Evolutionary conservation across 2,797 vertebrate species (phyloP).

Genomic region (Sorex maritimensis): DNA sequence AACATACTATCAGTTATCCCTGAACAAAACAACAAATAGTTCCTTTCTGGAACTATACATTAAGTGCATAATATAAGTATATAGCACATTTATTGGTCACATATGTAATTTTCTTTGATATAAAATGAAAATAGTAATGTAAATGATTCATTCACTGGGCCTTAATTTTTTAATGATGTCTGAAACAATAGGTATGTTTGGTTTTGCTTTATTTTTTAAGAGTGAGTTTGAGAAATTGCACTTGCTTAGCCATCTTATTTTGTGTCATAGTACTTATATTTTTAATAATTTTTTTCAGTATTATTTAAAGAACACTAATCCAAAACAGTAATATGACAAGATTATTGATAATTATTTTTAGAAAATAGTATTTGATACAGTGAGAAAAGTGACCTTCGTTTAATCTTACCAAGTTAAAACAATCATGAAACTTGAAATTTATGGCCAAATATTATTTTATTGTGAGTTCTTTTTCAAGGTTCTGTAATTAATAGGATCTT

Average conservation of each 20-base stretch:
- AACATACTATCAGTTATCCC: no score
- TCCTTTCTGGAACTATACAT: constrained; percentile 1
- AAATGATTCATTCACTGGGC: not conserved
- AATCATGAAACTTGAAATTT: constrained; percentile 45
- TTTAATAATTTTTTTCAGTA: constrained; percentile 7
- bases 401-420: constrained; percentile 8
- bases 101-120: constrained; percentile 13
- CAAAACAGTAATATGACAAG: constrained; percentile 9
- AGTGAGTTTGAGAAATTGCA: constrained; percentile 22
- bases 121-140: not conserved
- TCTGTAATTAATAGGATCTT: constrained; percentile 6
- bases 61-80: not conserved
- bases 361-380: not conserved
- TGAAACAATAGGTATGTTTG: constrained; percentile 36
- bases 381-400: constrained; percentile 1
- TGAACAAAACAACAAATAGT: not conserved
- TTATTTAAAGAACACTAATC: constrained; percentile 50
- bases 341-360: not conserved
- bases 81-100: not conserved
- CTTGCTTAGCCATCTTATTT: not conserved
- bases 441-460: constrained; percentile 54
- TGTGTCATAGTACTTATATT: not conserved
- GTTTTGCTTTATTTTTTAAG: constrained; percentile 45
- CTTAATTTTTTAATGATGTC: not conserved
- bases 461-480: constrained; percentile 28